Evolutionary conservation across 1,140 invertebrate genomes (phyloP), one percentile per base, ranked within the genome.

Genomic region (Brachionus angularis): DNA sequence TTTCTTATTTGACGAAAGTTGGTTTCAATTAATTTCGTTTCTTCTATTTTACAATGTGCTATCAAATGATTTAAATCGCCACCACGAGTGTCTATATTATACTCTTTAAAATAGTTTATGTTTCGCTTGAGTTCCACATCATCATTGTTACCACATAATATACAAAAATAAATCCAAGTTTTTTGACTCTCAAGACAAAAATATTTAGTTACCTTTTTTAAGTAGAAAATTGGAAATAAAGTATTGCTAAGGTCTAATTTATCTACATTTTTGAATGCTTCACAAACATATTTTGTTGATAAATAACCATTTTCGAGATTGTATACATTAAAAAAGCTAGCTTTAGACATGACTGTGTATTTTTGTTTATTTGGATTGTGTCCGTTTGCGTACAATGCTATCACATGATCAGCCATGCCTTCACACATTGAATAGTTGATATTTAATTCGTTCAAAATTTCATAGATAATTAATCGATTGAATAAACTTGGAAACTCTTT

Each of bases 141-240:
- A 39, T 58, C 53, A 25, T 58, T 58, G 21, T 58, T 58, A 25
- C 53, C 53, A 21, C 36, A 23, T 18, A 58, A 23, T 58, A 58
- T 58, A 39, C 53, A 58, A 39, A 58, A 58, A 39, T 58, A 58
- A 39, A 58, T 58, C 53, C 53, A 58, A n/a, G 53, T 58, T 39
- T 23, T 36, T 3, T 42, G 33, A 1, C 33, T 39, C 21, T 58
- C 33, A 14, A 58, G 18, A 12, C 33, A 10, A 39, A 39, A 58
- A 58, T 25, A 58, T 10, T 58, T n/a, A 1, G 39, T 21, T 21
- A 58, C 21, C n/a, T 58, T 58, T 18, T 58, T 14, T 34, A 58
- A 58, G 12, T 34, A 4, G n/a, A 58, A 58, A 21, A 58, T 23
- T 39, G 33, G 53, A 39, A 58, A 58, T 25, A 25, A 39, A 14